Base-by-base conservation (phyloP, 2,797 vertebrate species). In the Diplodus sargus region DNA sequence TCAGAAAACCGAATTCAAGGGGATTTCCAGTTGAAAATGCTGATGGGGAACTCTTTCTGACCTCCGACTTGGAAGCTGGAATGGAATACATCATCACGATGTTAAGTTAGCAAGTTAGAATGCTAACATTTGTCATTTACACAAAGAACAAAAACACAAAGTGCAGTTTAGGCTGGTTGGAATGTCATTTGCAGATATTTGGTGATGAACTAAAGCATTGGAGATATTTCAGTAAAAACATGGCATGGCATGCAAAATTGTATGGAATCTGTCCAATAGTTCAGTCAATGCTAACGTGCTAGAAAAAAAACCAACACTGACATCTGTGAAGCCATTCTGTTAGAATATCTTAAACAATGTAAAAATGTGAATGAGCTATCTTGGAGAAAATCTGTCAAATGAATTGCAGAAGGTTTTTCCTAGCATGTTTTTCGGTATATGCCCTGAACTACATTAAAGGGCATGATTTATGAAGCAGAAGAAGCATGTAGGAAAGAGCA, bases 391-490 rank as follows among this genome's bases (percentile, higher is more conserved):
- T 86, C 71, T 25, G 18, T 61, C 63, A 74, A 88, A 88, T 83
- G 78, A 71, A 76, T 60, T 68, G 76, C 76, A 63, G 71, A 73
- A 70, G 78, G 63, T 52, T 72, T 88, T 88, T 83, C 80, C 67
- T 68, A 59, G 58, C 61, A 6, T 67, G 79, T 87, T 84, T 84
- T 78, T 76, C 63, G 8, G 34, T 81, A 25, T 20, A 58, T 81
- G 73, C 67, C 61, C 53, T 79, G 68, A 88, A 90, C 89, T 85
- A 71, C 67, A 88, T 91, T 87, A 90, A 81, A 87, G 82, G 48
- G 51, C 75, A 89, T 91, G 68, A 89, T 89, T 90, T 88, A 90
- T 88, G 70, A 91, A 86, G 67, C 78, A 85, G 74, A 51, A 77
- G 53, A 74, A 83, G 82, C 67, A 86, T 76, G 76, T 62, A 57